phyloP scores from a whole-genome alignment of 92 coral and sea anemone species.

The Montipora capitata region DNA sequence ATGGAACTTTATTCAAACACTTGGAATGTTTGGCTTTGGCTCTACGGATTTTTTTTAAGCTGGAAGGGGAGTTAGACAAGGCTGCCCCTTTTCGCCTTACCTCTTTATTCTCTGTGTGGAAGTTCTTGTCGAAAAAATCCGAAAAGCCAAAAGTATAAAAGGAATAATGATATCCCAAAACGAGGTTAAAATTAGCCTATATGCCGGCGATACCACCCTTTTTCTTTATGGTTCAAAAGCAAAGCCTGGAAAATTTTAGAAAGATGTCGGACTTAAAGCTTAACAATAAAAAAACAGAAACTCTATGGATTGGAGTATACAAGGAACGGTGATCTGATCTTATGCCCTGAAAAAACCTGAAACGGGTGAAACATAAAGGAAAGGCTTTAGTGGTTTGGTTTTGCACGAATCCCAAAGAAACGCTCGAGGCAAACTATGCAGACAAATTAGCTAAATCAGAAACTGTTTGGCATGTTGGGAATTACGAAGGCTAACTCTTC shows the following conservation, averaged over 20 bases:
- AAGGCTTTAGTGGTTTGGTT: slow-evolving; percentile 53
- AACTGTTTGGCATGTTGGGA: slow-evolving; percentile 37
- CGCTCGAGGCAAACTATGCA: slow-evolving; percentile 17
- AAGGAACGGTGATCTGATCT: slow-evolving; percentile 3
- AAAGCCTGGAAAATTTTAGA: slow-evolving; percentile 30
- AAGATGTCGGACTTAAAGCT: slow-evolving; percentile 40
- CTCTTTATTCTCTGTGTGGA: slow-evolving; percentile 48
- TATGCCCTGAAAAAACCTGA: slow-evolving; percentile 45
- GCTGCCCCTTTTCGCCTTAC: slow-evolving; percentile 60
- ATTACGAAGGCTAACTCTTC: slow-evolving; percentile 38
- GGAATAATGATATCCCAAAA: slow-evolving; percentile 18
- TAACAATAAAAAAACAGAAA: slow-evolving; percentile 55
- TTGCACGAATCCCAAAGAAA: slow-evolving; percentile 40
- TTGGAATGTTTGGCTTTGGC: slow-evolving; percentile 32
- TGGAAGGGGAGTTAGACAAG: slow-evolving; percentile 59
- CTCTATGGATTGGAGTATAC: slow-evolving; percentile 46
- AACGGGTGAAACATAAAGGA: slow-evolving; percentile 39
- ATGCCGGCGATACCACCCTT: slow-evolving; percentile 44
- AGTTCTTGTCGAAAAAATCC: slow-evolving; percentile 24
- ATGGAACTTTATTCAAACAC: slow-evolving; percentile 48
- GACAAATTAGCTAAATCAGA: slow-evolving; percentile 40
- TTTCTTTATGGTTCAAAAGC: slow-evolving; percentile 36
- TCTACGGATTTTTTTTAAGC: slow-evolving; percentile 24
- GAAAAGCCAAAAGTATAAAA: slow-evolving; percentile 23
- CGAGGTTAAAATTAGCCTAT: slow-evolving; percentile 44